These are phyloP conservation scores for Drosophila tani DNA, from an alignment of 1,140 invertebrate genomes.

Conservation along the genomic window DNA sequence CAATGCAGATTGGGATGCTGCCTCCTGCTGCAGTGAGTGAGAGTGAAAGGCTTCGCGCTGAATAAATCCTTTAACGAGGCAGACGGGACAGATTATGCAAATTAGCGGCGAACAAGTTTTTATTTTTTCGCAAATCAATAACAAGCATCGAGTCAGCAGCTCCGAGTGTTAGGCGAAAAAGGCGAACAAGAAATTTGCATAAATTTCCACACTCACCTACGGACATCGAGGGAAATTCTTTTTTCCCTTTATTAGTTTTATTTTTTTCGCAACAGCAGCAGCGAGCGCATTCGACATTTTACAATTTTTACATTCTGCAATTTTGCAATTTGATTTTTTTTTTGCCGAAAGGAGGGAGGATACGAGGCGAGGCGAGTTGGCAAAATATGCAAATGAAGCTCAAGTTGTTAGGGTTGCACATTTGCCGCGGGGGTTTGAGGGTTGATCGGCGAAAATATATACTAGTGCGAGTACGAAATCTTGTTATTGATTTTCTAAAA, in stretches of 20 bases:
- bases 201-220: slow-evolving; percentile 62
- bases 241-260: slow-evolving; percentile 74
- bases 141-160: slow-evolving; percentile 55
- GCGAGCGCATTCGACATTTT: slow-evolving; percentile 60
- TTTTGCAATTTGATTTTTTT: slow-evolving; percentile 67
- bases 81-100: slow-evolving; percentile 72
- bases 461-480: slow-evolving; percentile 29
- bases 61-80: slow-evolving; percentile 78
- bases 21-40: slow-evolving; percentile 17
- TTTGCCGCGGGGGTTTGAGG: slow-evolving; percentile 44
- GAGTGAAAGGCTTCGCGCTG: slow-evolving; percentile 62
- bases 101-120: slow-evolving; percentile 66
- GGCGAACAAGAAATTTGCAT: slow-evolving; percentile 59
- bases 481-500: slow-evolving; percentile 46
- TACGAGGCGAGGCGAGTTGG: slow-evolving; percentile 40
- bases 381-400: slow-evolving; percentile 81
- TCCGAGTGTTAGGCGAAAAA: slow-evolving; percentile 54
- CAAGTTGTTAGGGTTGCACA: slow-evolving; percentile 71
- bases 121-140: slow-evolving; percentile 63
- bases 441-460: slow-evolving; percentile 57
- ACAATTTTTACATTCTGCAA: slow-evolving; percentile 64
- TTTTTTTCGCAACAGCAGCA: slow-evolving; percentile 43
- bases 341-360: slow-evolving; percentile 34
- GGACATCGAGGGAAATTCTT: slow-evolving; percentile 41
- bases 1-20: slow-evolving; percentile 63